A percentile compares a stretch with the other conserved stretches of the same genome.
phyloP scores from a whole-genome alignment of 2,797 vertebrate genomes.

The Spea hammondii region DNA sequence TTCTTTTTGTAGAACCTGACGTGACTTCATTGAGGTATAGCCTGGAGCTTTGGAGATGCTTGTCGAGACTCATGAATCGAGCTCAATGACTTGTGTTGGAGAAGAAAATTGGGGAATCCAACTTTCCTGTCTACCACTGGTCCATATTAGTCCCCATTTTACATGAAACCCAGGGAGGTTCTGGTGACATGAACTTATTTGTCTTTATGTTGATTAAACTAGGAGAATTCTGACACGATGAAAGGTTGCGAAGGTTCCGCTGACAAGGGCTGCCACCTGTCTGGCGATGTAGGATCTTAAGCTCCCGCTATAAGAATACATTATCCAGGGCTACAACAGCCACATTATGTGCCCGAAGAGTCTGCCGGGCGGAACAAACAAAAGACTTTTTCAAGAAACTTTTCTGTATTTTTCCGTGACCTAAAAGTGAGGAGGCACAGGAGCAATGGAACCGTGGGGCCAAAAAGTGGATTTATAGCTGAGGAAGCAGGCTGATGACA shows the following conservation, averaged over 20 bases:
- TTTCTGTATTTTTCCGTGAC: constrained; percentile 38
- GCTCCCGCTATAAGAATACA: constrained; percentile 4
- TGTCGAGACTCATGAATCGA: neutral
- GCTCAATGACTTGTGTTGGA: no score
- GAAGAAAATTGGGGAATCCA: no score
- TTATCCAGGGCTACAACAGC: neutral
- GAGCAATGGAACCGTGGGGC: constrained; percentile 6
- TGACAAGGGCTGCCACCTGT: neutral
- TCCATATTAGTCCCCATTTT: no score
- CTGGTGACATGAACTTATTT: no score
- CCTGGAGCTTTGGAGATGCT: neutral
- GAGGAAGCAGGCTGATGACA: constrained; percentile 24
- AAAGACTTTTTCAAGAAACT: constrained; percentile 17
- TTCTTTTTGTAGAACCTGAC: neutral
- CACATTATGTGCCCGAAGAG: neutral
- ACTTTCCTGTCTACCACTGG: no score
- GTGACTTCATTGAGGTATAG: neutral
- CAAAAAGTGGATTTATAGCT: constrained; percentile 27
- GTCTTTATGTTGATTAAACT: no score
- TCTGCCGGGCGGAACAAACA: constrained; percentile 11
- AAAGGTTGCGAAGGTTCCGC: neutral
- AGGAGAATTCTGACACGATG: no score
- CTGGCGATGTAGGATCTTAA: neutral
- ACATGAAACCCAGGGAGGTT: no score
- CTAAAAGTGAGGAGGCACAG: constrained; percentile 28